These are phyloP conservation scores for Ptilodon capucinus DNA, from an alignment of 2,888 invertebrate genomes.

Conservation along the genomic window DNA sequence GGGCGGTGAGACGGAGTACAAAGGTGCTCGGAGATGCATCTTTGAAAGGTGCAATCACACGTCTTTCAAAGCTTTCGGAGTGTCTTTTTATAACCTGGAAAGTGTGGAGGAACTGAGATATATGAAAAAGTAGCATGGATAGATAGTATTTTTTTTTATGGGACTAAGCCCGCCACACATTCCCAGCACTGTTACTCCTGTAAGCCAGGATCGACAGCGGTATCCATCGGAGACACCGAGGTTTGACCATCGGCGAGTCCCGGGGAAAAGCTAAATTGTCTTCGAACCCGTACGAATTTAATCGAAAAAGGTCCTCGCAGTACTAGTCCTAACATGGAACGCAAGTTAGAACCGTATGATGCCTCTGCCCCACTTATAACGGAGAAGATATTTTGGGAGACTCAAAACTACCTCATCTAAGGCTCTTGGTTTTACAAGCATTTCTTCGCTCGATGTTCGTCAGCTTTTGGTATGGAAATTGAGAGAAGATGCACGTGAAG, in stretches of 20 bases:
- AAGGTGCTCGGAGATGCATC: slow-evolving; percentile 32
- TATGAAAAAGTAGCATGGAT: neutral
- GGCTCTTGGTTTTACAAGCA: slow-evolving; percentile 14
- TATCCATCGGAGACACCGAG: too few species aligned
- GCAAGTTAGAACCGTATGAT: too few species aligned
- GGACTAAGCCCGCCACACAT: too few species aligned
- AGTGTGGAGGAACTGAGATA: slow-evolving; percentile 14
- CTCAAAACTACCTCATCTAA: slow-evolving; percentile 14
- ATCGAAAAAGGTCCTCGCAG: too few species aligned
- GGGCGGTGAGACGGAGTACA: slow-evolving; percentile 13
- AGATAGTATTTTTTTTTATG: neutral
- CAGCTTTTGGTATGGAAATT: slow-evolving; percentile 61
- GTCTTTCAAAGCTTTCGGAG: slow-evolving; percentile 56
- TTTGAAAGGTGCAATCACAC: slow-evolving; percentile 68
- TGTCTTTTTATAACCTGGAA: slow-evolving; percentile 52
- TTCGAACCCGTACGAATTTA: too few species aligned
- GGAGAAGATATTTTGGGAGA: too few species aligned
- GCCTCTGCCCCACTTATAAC: too few species aligned
- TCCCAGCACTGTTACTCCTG: too few species aligned
- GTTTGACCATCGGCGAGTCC: too few species aligned
- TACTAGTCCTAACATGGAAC: too few species aligned
- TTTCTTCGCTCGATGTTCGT: slow-evolving; percentile 20
- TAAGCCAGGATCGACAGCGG: too few species aligned
- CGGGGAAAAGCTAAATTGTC: too few species aligned
- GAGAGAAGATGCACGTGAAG: slow-evolving; percentile 43